Conservation (phyloP, 2,888 invertebrate species). For the Sarcophaga rosellei region DNA sequence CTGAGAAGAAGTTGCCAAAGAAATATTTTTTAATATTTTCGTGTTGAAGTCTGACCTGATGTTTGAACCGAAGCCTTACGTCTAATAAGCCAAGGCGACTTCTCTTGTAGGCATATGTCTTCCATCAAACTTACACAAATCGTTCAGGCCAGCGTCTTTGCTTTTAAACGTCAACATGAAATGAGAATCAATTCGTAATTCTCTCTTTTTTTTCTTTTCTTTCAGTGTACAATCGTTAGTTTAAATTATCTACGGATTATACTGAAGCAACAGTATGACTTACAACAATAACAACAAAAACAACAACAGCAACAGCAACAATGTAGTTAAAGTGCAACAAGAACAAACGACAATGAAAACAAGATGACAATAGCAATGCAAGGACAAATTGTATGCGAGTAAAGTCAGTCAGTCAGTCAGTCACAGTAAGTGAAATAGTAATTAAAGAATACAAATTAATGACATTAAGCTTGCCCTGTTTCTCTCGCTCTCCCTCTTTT, state of each 20-base stretch:
- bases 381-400: constrained; percentile 40
- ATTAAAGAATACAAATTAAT: constrained; percentile 59
- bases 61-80: too few relatives aligned
- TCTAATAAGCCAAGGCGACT: too few relatives aligned
- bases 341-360: neutral
- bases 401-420: constrained; percentile 39
- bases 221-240: constrained; percentile 15
- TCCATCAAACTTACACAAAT: too few relatives aligned
- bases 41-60: too few relatives aligned
- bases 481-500: too few relatives aligned
- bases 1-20: too few relatives aligned
- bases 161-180: neutral
- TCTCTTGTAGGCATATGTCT: too few relatives aligned
- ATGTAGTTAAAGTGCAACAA: constrained; percentile 9
- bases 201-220: neutral
- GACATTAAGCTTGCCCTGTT: neutral
- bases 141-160: too few relatives aligned
- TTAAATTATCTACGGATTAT: constrained; percentile 12
- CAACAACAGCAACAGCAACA: constrained; percentile 19
- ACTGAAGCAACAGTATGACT: constrained; percentile 34
- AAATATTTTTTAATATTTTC: too few relatives aligned
- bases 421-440: constrained; percentile 39
- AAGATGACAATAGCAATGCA: constrained; percentile 5
- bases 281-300: constrained; percentile 31
- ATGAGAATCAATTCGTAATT: neutral